Evolutionary conservation across 2,888 invertebrate genomes (phyloP).

Genomic region (Cataglyphis cursor): DNA sequence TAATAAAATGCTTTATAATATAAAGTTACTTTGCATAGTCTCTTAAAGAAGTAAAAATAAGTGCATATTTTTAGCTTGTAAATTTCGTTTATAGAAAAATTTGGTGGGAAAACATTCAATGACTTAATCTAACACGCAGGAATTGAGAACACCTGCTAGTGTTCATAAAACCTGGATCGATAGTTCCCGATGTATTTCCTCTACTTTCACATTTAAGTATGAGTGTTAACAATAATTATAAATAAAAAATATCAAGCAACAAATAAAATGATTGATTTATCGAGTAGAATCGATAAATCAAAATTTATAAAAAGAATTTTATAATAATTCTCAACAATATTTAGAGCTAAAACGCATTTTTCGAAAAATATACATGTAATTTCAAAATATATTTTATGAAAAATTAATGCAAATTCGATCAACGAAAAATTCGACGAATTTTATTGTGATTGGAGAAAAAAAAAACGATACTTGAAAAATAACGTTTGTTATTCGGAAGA

Average conservation of each 20-base stretch:
- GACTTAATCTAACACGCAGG: conserved; percentile 52
- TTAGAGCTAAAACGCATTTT: conserved; percentile 2
- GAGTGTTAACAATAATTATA: background rate
- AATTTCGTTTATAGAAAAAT: background rate
- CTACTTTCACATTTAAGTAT: conserved; percentile 53
- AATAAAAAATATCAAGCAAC: background rate
- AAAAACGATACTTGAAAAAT: background rate
- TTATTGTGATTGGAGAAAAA: background rate
- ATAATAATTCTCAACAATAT: conserved; percentile 15
- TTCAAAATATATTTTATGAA: background rate
- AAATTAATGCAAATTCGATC: background rate
- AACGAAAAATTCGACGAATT: background rate
- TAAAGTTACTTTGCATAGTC: background rate
- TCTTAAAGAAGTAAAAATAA: background rate
- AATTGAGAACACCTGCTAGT: conserved; percentile 74
- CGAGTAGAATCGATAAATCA: background rate
- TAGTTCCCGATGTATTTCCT: conserved; percentile 63
- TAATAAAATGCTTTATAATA: background rate
- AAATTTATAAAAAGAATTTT: background rate
- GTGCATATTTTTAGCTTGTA: background rate
- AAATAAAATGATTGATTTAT: background rate
- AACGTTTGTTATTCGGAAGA: background rate
- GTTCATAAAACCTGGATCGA: conserved; percentile 63
- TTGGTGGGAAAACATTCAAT: background rate
- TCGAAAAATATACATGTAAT: background rate